Evolutionary conservation across 2,888 invertebrate species (phyloP).

Genomic region (Nomada fucata): DNA sequence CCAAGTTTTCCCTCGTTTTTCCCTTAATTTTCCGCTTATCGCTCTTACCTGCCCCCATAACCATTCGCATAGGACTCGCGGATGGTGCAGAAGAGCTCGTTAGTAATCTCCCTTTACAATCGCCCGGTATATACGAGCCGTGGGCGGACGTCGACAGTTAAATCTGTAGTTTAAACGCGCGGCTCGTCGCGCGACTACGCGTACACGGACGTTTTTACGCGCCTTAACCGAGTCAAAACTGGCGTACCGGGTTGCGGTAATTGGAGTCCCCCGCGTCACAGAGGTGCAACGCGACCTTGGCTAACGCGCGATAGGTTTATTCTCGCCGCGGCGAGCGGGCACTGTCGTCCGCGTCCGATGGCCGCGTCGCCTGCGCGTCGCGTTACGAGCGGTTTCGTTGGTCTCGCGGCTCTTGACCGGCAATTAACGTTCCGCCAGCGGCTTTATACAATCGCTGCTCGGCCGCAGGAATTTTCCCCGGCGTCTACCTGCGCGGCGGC

Average conservation of each 20-base stretch:
- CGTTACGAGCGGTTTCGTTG: constrained; percentile 4
- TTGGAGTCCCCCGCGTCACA: constrained; percentile 54
- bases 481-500: neutral
- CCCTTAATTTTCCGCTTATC: constrained; percentile 40
- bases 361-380: neutral
- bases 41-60: constrained; percentile 45
- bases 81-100: constrained; percentile 67
- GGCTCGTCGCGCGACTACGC: constrained; percentile 45
- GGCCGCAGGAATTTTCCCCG: neutral
- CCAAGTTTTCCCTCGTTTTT: neutral
- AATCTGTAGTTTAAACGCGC: constrained; percentile 65
- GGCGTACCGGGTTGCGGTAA: constrained; percentile 52
- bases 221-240: constrained; percentile 63
- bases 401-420: neutral
- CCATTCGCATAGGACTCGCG: constrained; percentile 46
- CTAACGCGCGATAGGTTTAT: constrained; percentile 28
- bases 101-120: constrained; percentile 68
- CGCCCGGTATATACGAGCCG: constrained; percentile 60
- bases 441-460: neutral
- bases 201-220: constrained; percentile 36
- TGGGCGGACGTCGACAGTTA: constrained; percentile 71
- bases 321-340: neutral
- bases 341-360: neutral
- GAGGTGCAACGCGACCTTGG: constrained; percentile 51
- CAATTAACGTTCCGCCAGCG: constrained; percentile 37